Evolutionary conservation across 2,888 invertebrate species (phyloP), one percentile per base, ranked within the genome.

Genomic region (Thumatha senex): DNA sequence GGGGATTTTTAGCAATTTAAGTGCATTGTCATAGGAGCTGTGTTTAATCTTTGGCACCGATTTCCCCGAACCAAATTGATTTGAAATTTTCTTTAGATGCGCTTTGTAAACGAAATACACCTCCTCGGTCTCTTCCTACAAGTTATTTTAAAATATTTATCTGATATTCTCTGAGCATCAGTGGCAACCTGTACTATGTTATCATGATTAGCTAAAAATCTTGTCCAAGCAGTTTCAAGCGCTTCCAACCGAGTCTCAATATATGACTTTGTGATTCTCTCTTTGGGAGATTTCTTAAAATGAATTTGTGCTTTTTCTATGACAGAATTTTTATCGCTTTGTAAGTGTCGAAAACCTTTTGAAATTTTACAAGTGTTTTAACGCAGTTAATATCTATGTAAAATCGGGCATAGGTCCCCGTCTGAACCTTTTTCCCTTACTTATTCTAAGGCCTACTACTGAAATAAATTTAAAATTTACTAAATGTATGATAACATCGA

Each of bases 271-370:
- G 29, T 45, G 13, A 45, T 36, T 14, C 45, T 24, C 2, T 45
- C 36, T n/a, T 36, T 36, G 1, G 45, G 45, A 7, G 45, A 36
- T 12, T 45, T 45, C 35, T 45, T 45, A 30, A 36, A 45, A 10
- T 45, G 36, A 36, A 13, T 12, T 10, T 29, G 29, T 12, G 29
- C 45, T 24, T 29, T 45, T 29, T 45, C 45, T 7, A 45, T 43
- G 12, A 35, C 12, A 43, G 15, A 11, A 11, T 42, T 33, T 14
- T 42, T 33, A 11, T 33, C 15, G 15, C 11, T 12, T 33, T 33
- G 33, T 30, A 30, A 30, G 30, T 30, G 30, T 30, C 8, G 30
- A 8, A 30, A 5, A 30, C 5, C 8, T 30, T 30, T 7, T 8
- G 8, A 30, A 30, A 30, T 30, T 30, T 30, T 30, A 30, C 30